A percentile compares a stretch with the other conserved stretches of the same genome.
These are phyloP conservation scores for Agonopterix arenella DNA, from an alignment of 2,888 invertebrate genomes.

Conservation along the genomic window DNA sequence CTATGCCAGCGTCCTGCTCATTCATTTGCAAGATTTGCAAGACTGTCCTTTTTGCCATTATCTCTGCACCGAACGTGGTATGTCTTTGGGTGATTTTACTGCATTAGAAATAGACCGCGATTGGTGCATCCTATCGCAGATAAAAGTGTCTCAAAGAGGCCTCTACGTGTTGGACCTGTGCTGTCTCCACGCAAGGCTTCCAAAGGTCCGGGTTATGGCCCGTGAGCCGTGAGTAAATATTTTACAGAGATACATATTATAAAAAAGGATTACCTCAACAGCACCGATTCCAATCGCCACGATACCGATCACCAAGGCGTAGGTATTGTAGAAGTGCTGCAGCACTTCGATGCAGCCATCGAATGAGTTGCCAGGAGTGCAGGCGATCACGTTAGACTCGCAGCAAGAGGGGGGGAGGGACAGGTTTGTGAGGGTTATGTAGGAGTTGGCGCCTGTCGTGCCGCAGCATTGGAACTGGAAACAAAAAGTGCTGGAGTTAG, in stretches of 20 bases:
- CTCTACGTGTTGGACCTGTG: too few species aligned
- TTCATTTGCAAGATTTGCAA: too few species aligned
- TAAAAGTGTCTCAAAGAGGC: too few species aligned
- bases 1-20: too few species aligned
- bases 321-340: conserved; percentile 50
- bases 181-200: too few species aligned
- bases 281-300: conserved; percentile 80
- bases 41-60: too few species aligned
- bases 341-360: conserved; percentile 65
- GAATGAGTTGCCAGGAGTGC: conserved; percentile 40
- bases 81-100: too few species aligned
- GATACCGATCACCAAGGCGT: conserved; percentile 75
- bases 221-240: too few species aligned
- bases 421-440: conserved; percentile 35
- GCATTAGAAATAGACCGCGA: too few species aligned
- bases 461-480: conserved; percentile 79
- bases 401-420: conserved; percentile 60
- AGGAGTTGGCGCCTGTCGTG: conserved; percentile 46
- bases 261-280: conserved; percentile 74
- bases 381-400: conserved; percentile 22
- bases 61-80: too few species aligned
- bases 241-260: not conserved
- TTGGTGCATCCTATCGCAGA: too few species aligned
- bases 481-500: not conserved
- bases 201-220: too few species aligned